Evolutionary conservation across 2,888 invertebrate genomes (phyloP), one percentile per base, ranked within the genome.

Genomic region (Amphipyra berbera): DNA sequence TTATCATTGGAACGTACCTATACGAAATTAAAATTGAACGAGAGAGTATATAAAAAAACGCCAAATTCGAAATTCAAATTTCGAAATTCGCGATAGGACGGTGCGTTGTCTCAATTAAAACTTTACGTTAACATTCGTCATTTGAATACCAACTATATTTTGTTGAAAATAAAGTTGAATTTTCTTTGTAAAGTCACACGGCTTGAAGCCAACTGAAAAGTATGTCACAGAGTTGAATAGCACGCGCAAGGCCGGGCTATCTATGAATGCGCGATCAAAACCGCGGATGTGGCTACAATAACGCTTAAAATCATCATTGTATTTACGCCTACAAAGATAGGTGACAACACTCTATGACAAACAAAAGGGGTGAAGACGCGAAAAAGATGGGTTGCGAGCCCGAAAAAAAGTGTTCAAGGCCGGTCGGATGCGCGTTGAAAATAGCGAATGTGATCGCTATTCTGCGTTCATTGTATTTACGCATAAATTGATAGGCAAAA

Each of bases 171-270:
- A 93, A 83, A 82, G 89, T 85, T 76, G 73, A 66, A 71, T 86
- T 86, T 88, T 58, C 82, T 68, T 74, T 86, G 89, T 69, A 75
- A 46, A 63, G 62, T 37, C 49, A 64, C 78, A 85, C 90, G 94
- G 93, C 93, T 90, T 88, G 88, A 86, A 91, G 94, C 94, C 94
- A 94, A 94, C 85, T 92, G 90, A 90, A 93, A 94, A 93, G 91
- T 94, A 88, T 94, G 94, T 94, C 94, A 94, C 90, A 84, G 89
- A 90, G 94, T 94, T 94, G 94, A 94, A 94, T 86, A 92, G 90
- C 92, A 90, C 88, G 75, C 82, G 88, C 93, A 94, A 94, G 94
- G 94, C 90, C 94, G 90, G 82, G 86, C 90, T 94, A 93, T 94
- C 93, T 93, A 89, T 87, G 90, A 89, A 83, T 88, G 92, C 87